These are phyloP conservation scores for Metridium senile DNA, from an alignment of 92 coral and sea anemone species.

Conservation along the genomic window DNA sequence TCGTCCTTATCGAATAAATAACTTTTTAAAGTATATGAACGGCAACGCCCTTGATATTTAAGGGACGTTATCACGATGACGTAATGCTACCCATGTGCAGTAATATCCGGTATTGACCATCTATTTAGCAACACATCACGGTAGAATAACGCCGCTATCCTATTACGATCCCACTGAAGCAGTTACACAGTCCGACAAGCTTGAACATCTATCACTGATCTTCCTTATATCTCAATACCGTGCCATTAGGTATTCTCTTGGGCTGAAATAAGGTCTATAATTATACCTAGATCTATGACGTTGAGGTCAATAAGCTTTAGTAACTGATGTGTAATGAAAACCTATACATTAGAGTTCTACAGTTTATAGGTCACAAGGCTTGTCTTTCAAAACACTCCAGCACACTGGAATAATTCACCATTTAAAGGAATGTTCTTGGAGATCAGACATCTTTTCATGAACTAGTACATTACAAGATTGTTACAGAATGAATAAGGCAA, in stretches of 20 bases:
- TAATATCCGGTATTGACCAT: conserved; percentile 13
- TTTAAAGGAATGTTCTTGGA: too few relatives aligned
- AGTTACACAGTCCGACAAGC: not conserved
- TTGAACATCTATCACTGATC: not conserved
- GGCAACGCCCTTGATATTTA: not conserved
- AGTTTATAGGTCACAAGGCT: not conserved
- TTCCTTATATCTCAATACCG: not conserved
- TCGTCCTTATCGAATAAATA: too few relatives aligned
- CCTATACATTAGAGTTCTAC: not conserved
- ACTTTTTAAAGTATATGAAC: too few relatives aligned
- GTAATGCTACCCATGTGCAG: conserved; percentile 16
- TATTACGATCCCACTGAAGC: not conserved
- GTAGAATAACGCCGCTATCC: conserved; percentile 1
- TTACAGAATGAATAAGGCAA: not conserved
- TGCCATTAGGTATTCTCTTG: not conserved
- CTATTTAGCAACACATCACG: conserved; percentile 16
- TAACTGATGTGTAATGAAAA: not conserved
- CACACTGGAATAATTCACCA: not conserved
- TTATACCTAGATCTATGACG: not conserved
- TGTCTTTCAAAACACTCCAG: not conserved
- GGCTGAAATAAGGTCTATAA: not conserved
- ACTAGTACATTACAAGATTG: too few relatives aligned
- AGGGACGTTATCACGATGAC: not conserved
- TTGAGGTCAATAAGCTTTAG: not conserved
- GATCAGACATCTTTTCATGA: too few relatives aligned